Evolutionary conservation across 92 coral and sea anemone species (phyloP), one percentile per base, ranked within the genome.

Genomic region (Porites rus): DNA sequence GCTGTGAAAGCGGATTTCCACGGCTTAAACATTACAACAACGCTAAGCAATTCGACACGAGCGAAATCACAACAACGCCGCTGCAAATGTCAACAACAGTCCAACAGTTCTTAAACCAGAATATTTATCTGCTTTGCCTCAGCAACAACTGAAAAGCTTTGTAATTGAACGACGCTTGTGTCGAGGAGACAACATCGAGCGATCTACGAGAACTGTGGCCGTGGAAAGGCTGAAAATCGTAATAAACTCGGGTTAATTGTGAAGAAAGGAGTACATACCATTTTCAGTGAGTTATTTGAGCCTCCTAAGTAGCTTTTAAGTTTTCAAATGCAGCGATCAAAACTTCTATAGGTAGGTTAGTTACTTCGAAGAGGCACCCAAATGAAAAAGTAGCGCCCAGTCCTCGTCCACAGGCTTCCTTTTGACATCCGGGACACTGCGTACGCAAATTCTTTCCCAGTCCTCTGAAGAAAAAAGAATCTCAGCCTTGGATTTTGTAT

Each of bases 11-110:
- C 25, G 65, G 16, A 54, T 25, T 61, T 18, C 69, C 62, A 43
- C 64, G 50, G 19, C 17, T 54, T 75, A 10, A 80, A 11, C 43
- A 14, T 22, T 38, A 16, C 79, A 58, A 50, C 69, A 61, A 38
- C 71, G 77, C 38, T 58, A 51, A 82, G 78, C 84, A 70, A 87
- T 82, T 69, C 88, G 77, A 77, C 71, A 66, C 28, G 54, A 88
- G 74, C 86, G 79, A 83, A 65, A 84, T 69, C 50, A 81, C 87
- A 54, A 78, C 87, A 18, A 69, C 53, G 38, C 31, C 53, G 50
- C 80, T 69, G 8, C 78, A 83, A 84, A 92, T 92, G 94, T 92
- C 92, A 88, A 88, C 90, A 88, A 80, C 78, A 52, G 24, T 16
- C 77, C 52, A 69, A 25, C 81, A 64, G 82, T 65, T 68, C 65